phyloP scores from a whole-genome alignment of 2,888 invertebrate genomes.

The Allygus modestus region DNA sequence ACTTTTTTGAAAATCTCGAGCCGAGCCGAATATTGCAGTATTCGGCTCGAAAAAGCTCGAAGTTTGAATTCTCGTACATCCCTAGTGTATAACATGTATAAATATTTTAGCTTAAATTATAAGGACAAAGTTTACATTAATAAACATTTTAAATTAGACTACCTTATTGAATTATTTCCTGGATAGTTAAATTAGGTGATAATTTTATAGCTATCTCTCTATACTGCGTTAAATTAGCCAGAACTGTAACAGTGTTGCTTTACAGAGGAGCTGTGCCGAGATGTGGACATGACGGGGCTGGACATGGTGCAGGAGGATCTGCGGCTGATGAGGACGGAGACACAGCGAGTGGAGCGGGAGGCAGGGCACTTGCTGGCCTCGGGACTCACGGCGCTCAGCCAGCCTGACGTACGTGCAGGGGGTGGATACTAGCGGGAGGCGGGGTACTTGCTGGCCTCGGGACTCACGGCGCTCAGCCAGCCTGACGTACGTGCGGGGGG shows the following conservation, averaged over 20 bases:
- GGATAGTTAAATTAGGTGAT: no score
- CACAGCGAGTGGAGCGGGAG: constrained; percentile 86
- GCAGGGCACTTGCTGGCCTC: constrained; percentile 89
- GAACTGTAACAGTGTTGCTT: neutral
- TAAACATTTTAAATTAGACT: no score
- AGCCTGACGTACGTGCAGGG: constrained; percentile 82
- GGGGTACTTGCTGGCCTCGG: constrained; percentile 87
- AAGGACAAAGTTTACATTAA: no score
- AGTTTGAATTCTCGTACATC: no score
- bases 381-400: constrained; percentile 87
- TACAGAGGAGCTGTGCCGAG: constrained; percentile 86
- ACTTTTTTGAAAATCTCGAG: no score
- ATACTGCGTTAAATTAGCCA: no score
- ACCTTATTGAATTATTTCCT: no score
- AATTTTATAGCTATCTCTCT: no score
- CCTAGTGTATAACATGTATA: no score
- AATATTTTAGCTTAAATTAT: no score
- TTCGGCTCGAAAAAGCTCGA: no score
- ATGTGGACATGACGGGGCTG: constrained; percentile 89
- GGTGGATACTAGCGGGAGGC: constrained; percentile 90
- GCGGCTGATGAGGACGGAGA: constrained; percentile 82
- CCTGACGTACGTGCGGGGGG: constrained; percentile 79
- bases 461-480: constrained; percentile 86
- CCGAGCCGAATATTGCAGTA: no score
- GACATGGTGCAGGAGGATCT: constrained; percentile 89